A percentile compares a stretch with the other conserved stretches of the same genome.
Conservation (phyloP, 2,113 vertebrate genomes). For the Talpa occidentalis region DNA sequence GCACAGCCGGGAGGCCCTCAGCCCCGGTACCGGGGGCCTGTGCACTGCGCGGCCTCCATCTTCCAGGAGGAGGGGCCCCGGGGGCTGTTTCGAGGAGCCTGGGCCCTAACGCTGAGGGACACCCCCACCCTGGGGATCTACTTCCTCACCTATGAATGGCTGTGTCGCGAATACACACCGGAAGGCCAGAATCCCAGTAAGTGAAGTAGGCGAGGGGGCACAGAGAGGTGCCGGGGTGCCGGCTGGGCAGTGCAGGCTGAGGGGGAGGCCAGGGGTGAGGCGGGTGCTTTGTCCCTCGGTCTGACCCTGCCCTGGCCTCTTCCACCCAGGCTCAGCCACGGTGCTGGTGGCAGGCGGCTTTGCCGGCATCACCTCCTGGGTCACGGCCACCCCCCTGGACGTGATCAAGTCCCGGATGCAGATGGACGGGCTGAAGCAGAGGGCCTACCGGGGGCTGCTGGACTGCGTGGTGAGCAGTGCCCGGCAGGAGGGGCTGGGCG, state of each 20-base stretch:
- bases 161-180: conserved; percentile 81
- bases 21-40: conserved; percentile 84
- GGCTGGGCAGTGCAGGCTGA: rapidly evolving
- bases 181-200: conserved; percentile 86
- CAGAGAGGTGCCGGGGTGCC: no score
- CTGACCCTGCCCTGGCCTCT: neutral
- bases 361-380: conserved; percentile 89
- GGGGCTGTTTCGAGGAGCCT: conserved; percentile 88
- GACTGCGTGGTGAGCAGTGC: conserved; percentile 88
- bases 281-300: rapidly evolving
- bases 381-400: conserved; percentile 89
- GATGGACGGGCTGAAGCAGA: conserved; percentile 86
- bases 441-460: conserved; percentile 85
- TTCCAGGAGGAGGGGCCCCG: conserved; percentile 85
- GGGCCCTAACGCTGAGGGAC: conserved; percentile 88
- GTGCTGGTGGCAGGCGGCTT: conserved; percentile 89
- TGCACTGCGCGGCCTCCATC: conserved; percentile 86
- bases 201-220: neutral
- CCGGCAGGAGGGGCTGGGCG: conserved; percentile 85
- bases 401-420: conserved; percentile 91
- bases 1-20: neutral
- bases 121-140: conserved; percentile 89
- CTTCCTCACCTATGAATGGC: conserved; percentile 88
- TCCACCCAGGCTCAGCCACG: conserved; percentile 79
- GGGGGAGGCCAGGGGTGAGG: neutral